Evolutionary conservation across 2,888 invertebrate species (phyloP), one percentile per base, ranked within the genome.

Genomic region (Luperina testacea): DNA sequence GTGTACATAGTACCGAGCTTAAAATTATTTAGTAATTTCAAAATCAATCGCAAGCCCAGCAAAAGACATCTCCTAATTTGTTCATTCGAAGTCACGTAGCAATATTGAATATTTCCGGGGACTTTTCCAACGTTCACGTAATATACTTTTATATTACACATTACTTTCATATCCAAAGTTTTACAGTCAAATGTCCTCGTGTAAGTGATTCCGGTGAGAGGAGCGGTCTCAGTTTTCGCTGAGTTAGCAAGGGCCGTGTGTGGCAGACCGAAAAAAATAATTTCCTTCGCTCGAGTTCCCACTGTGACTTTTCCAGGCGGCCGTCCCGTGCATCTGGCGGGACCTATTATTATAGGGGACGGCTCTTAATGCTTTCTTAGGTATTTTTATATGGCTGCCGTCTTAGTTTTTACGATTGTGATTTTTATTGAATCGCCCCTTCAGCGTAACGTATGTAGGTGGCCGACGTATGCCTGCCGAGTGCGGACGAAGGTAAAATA

Each of bases 221-320:
- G 90, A 91, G 90, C 92, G 91, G 91, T 91, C 92, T 92, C 91
- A 93, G 94, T 94, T 94, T 95, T 94, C 94, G 96, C 95, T 94
- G 95, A 96, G 94, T 94, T 93, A 92, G 96, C 95, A 93, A 94
- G 96, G 96, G 96, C 94, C 95, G 95, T 95, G 96, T 97, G 96
- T 95, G 96, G 95, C 92, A 96, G 96, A 96, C 96, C 96, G 96
- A 96, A 96, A 96, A 96, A 96, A 96, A 96, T 96, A 94, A 97
- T 96, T 96, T 96, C 94, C 94, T 91, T 93, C 96, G 96, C 95
- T 96, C 94, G 96, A 96, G 94, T 95, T 94, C 92, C 94, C 95
- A 92, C 94, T 94, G 96, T 95, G 96, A 96, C 95, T 96, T 96
- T 96, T 96, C 96, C 95, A 95, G 93, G 93, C 95, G 93, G 94